Evolutionary conservation across 2,113 vertebrate species (phyloP).

Genomic region (Suncus etruscus): DNA sequence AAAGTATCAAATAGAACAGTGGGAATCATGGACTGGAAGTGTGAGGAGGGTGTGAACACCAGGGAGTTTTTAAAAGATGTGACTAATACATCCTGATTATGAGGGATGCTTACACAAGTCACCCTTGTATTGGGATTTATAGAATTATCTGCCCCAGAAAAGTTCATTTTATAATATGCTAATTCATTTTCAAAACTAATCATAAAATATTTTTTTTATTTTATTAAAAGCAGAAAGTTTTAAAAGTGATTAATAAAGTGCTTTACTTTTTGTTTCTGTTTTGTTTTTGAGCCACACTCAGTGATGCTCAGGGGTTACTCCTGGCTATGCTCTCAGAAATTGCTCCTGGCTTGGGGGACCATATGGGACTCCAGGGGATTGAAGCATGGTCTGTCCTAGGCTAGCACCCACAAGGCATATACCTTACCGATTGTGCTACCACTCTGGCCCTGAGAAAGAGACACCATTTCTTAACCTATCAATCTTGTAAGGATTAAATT

Average conservation of each 20-base stretch:
- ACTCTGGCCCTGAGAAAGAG: too few relatives aligned
- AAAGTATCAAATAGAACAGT: neutral
- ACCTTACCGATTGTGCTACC: too few relatives aligned
- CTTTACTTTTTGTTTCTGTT: neutral
- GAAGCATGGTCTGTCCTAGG: too few relatives aligned
- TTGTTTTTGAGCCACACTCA: too few relatives aligned
- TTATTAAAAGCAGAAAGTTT: neutral
- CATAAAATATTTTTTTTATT: neutral
- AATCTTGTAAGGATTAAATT: neutral
- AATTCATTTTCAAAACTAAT: conserved; percentile 32
- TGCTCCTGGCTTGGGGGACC: too few relatives aligned
- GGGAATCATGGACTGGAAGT: neutral
- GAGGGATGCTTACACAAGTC: neutral
- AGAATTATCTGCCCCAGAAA: neutral
- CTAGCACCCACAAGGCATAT: too few relatives aligned
- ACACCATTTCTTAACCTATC: conserved; percentile 16
- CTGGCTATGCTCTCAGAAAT: too few relatives aligned
- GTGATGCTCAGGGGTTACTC: too few relatives aligned
- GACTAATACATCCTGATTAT: neutral
- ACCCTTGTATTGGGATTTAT: neutral
- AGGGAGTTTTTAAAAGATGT: neutral
- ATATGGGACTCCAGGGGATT: too few relatives aligned
- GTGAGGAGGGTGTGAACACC: neutral
- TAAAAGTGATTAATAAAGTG: neutral
- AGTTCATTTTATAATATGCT: neutral